Evolutionary conservation across 2,797 vertebrate genomes (phyloP), one percentile per base, ranked within the genome.

Genomic region (Tragelaphus oryx): DNA sequence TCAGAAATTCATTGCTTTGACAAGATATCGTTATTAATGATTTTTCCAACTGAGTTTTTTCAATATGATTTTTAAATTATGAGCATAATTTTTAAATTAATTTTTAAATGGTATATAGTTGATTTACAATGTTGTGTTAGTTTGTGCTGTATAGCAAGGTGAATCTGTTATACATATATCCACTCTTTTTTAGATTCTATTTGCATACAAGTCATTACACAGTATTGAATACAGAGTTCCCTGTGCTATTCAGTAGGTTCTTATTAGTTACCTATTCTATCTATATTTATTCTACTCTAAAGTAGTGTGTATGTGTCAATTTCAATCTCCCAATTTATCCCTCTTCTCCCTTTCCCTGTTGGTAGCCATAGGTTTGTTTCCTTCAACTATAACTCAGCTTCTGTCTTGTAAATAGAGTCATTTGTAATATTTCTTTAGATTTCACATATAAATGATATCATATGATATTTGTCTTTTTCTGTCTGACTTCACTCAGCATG

Each of bases 1-100:
- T 71, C 60, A 60, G 55, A 41, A 83, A 46, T 10, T 91, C 50
- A 93, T 95, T 94, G 84, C 26, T 93, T 81, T 92, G 41, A 86
- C 10, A 50, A 16, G 22, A 62, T 93, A 92, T 93, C 16, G 85
- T 95, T 87, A 94, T 84, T 91, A 95, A 91, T 71, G 30, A 37
- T 52, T 71, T 89, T 97, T 81, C 75, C 87, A 94, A 94, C 44
- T 87, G 59, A 79, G 4, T 41, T 89, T 60, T 83, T 30, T 74
- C 89, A 96, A 80, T 86, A 50, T n/a, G 20, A 86, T 71, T n/a
- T 93, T 87, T 26, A 20, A 22, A 37, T 71, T 41, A 71, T 71
- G 22, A 41, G 68, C 22, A 71, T 68, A 22, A 68, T 37, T 37
- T 20, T 68, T 3, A 9, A 65, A 33, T 65, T 68, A 37, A 13